phyloP scores from a whole-genome alignment of 1,140 invertebrate species.

The Sarcophaga bullata region DNA sequence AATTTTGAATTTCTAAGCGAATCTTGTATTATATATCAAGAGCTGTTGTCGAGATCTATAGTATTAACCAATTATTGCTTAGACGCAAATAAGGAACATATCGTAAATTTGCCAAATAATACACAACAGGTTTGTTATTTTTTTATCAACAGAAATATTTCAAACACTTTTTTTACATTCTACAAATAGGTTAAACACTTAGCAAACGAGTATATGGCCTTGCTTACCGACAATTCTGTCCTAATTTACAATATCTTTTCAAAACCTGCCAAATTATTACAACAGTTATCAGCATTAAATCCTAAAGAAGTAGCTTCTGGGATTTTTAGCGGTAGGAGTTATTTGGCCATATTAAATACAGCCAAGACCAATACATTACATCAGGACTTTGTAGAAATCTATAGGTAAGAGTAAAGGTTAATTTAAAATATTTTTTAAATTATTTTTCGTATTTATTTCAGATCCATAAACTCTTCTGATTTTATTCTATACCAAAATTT shows the following conservation, averaged over 20 bases:
- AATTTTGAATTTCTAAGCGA: neutral
- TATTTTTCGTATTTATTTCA: constrained; percentile 11
- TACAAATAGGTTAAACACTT: neutral
- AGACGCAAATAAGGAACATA: neutral
- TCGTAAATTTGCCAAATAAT: neutral
- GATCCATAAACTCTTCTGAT: constrained; percentile 21
- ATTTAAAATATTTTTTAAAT: neutral
- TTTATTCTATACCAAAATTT: constrained; percentile 39
- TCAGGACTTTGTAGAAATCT: constrained; percentile 34
- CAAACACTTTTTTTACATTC: neutral
- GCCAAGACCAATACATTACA: neutral
- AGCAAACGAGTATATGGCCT: neutral
- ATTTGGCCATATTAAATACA: constrained; percentile 17
- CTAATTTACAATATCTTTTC: neutral
- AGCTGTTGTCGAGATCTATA: neutral
- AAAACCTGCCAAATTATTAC: neutral
- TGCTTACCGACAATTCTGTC: neutral
- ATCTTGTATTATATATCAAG: neutral
- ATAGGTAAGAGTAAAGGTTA: constrained; percentile 27
- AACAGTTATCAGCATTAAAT: neutral
- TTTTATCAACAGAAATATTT: neutral
- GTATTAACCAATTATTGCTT: neutral
- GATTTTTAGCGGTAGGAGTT: neutral
- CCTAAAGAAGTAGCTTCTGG: neutral
- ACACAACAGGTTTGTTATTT: neutral